Base-by-base conservation (phyloP, 2,113 vertebrate species). In the Cyanistes caeruleus region DNA sequence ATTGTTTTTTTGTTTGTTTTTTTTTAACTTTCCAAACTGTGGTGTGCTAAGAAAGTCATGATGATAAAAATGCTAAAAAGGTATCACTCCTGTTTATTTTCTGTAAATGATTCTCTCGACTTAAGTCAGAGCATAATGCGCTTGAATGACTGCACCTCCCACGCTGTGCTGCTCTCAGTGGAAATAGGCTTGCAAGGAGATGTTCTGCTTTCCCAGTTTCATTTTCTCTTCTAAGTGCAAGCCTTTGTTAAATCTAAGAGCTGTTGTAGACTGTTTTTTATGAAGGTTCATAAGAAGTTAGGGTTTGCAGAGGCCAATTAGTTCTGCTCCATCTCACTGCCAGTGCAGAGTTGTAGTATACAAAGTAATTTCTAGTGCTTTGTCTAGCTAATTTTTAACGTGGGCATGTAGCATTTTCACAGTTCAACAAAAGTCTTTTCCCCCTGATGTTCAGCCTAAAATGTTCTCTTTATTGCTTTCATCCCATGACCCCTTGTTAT, bases 261-360 rank as follows among this genome's bases (percentile, higher is more conserved):
- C 76, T 58, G n/a, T 39, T 82, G 68, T 82, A 90, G 85, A 52
- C 69, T 8, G 11, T 48, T 85, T 87, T 88, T 94, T 87, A 68
- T 84, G 76, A 92, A 96, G 72, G 88, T 84, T 81, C 85, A 46
- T 90, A 92, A 81, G 90, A 94, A 96, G 82, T 81, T 90, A 81
- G 41, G 62, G 58, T 94, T 94, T 96, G 64, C 75, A 78, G 90
- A 75, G 79, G 33, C 92, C 52, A 82, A 93, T 97, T 96, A 93
- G 96, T 96, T 96, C 96, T 96, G 92, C 88, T 94, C 69, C 76
- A 69, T 93, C 92, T 96, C 87, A 80, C 79, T 86, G 60, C 85
- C 85, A 93, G 56, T 56, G 31, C 48, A 51, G 78, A 77, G 81
- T 16, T 90, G 90, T 95, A 87, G 87, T 44, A 72, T 67, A 84